Conservation (phyloP, 2,113 vertebrate genomes). For the Oenanthe melanoleuca region DNA sequence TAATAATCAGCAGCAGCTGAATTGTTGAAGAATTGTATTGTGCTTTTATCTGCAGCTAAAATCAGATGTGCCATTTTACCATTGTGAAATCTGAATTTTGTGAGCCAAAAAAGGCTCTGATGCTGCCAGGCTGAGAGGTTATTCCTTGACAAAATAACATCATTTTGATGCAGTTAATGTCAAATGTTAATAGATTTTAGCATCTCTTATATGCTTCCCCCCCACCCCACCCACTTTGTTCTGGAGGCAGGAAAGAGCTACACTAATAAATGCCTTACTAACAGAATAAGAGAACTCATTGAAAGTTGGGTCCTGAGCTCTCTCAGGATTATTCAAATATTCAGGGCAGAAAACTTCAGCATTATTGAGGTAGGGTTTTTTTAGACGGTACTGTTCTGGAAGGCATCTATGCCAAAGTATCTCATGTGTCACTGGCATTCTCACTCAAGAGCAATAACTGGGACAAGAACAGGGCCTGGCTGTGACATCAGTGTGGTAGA, state of each 20-base stretch:
- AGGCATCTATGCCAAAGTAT: not conserved
- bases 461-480: not conserved
- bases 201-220: not conserved
- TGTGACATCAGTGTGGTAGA: fast-evolving
- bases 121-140: not conserved
- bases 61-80: not conserved
- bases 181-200: not conserved
- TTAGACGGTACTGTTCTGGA: not conserved
- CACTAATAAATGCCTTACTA: not conserved
- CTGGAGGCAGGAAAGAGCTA: not conserved
- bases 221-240: not conserved
- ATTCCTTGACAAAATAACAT: not conserved
- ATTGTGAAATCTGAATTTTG: not conserved
- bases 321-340: not conserved
- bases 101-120: not conserved
- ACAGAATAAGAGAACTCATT: not conserved
- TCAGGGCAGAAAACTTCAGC: not conserved
- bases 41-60: not conserved
- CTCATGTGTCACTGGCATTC: not conserved
- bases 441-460: not conserved
- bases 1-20: not conserved
- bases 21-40: not conserved
- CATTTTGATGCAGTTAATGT: not conserved
- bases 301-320: not conserved
- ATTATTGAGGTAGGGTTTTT: not conserved